A percentile compares a stretch with the other conserved stretches of the same genome.
phyloP scores from a whole-genome alignment of 2,113 vertebrate species.

The Saguinus midas region DNA sequence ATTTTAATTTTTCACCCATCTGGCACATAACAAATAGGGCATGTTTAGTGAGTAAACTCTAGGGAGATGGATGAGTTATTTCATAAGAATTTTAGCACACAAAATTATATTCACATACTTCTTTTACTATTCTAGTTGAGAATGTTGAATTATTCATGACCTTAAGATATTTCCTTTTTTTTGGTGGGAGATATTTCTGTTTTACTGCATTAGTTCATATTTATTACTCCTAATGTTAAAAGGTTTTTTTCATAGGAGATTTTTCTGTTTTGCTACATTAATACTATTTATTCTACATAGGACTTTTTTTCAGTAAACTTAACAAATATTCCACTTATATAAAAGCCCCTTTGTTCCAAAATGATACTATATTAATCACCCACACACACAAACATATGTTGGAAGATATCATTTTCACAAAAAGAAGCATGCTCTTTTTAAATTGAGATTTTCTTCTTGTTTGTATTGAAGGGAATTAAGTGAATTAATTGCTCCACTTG shows the following conservation, averaged over 20 bases:
- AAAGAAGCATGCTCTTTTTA: not conserved
- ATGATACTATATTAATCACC: not conserved
- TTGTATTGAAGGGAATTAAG: not conserved
- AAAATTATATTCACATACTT: not conserved
- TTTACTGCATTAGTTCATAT: not conserved
- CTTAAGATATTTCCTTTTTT: not conserved
- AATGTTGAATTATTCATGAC: slow-evolving; percentile 1
- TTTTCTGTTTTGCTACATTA: slow-evolving; percentile 7
- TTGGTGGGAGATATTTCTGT: not conserved
- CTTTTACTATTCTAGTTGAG: slow-evolving; percentile 13
- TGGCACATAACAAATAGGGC: not conserved
- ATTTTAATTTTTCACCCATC: not conserved
- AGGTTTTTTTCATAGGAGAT: not conserved
- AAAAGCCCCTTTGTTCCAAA: not conserved
- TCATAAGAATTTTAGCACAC: not conserved
- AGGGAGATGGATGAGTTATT: not conserved
- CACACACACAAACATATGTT: not conserved
- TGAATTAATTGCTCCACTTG: not conserved
- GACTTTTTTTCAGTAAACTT: not conserved
- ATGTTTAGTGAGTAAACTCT: not conserved
- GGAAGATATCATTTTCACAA: slow-evolving; percentile 7
- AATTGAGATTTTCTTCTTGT: not conserved
- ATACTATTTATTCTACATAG: not conserved
- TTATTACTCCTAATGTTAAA: not conserved
- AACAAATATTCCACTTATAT: not conserved